Evolutionary conservation across 2,797 vertebrate species (phyloP).

Genomic region (Trichosurus vulpecula): DNA sequence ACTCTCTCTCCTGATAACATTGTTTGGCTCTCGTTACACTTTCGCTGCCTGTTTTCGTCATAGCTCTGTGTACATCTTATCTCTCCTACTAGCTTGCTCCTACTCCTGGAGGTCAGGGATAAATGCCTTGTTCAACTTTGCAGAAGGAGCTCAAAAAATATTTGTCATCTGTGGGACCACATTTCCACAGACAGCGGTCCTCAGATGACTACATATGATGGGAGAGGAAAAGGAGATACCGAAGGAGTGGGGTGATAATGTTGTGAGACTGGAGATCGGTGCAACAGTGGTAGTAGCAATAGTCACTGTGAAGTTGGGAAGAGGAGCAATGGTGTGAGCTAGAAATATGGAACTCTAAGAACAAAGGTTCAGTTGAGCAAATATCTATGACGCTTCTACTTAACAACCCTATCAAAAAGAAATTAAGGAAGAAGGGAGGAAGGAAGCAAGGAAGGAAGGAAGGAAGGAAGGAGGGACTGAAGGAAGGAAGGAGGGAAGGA

Average conservation of each 20-base stretch:
- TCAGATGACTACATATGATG: background rate
- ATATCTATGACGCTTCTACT: background rate
- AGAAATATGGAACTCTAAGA: background rate
- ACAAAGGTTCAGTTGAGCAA: background rate
- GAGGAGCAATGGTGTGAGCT: background rate
- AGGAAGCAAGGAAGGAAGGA: background rate
- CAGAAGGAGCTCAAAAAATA: background rate
- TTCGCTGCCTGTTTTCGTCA: background rate
- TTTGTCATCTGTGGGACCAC: background rate
- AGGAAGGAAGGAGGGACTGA: background rate
- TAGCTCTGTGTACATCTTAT: background rate
- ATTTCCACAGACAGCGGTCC: background rate
- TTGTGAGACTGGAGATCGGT: background rate
- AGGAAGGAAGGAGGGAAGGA: too few relatives aligned
- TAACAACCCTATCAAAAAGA: too few relatives aligned
- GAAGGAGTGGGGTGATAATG: background rate
- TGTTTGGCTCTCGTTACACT: background rate
- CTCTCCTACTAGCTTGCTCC: background rate
- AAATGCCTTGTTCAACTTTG: background rate
- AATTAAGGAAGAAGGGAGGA: too few relatives aligned
- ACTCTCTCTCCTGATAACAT: background rate
- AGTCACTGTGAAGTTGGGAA: background rate
- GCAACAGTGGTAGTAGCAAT: background rate
- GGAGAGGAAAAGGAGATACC: background rate
- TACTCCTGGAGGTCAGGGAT: background rate